Percentiles rank a stretch among this genome's conserved stretches.
phyloP scores from a whole-genome alignment of 2,113 vertebrate genomes.

The Corythaixoides concolor region DNA sequence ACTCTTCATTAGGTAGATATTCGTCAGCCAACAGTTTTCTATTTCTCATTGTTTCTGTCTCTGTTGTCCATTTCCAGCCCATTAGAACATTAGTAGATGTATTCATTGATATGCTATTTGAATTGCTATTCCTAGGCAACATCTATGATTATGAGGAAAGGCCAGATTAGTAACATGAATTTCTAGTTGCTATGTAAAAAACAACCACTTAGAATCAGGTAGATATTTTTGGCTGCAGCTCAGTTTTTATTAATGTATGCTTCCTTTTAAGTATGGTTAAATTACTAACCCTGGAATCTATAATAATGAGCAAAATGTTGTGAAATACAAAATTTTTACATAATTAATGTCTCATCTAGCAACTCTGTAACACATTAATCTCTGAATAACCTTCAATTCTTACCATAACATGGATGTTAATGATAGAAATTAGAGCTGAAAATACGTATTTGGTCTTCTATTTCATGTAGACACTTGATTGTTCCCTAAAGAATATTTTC shows the following conservation, averaged over 20 bases:
- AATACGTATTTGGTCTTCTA: slow-evolving; percentile 20
- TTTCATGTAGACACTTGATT: neutral
- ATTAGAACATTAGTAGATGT: neutral
- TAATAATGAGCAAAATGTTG: neutral
- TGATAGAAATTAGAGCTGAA: neutral
- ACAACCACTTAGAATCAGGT: neutral
- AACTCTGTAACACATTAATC: neutral
- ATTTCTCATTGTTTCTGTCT: neutral
- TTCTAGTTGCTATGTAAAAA: neutral
- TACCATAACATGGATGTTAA: neutral
- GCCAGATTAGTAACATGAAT: neutral
- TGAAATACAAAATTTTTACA: neutral
- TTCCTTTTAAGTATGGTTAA: neutral
- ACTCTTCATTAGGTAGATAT: neutral
- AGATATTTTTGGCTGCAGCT: neutral
- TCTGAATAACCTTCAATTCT: neutral
- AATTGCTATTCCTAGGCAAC: neutral
- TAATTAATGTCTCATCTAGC: neutral
- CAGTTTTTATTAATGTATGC: neutral
- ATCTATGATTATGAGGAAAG: neutral
- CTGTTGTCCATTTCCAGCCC: neutral
- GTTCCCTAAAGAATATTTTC: slow-evolving; percentile 43
- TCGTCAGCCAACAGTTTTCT: neutral
- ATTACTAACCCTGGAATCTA: neutral
- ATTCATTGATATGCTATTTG: neutral